Evolutionary conservation across 2,888 invertebrate genomes (phyloP), one percentile per base, ranked within the genome.

Genomic region (Lepidonotus clava): DNA sequence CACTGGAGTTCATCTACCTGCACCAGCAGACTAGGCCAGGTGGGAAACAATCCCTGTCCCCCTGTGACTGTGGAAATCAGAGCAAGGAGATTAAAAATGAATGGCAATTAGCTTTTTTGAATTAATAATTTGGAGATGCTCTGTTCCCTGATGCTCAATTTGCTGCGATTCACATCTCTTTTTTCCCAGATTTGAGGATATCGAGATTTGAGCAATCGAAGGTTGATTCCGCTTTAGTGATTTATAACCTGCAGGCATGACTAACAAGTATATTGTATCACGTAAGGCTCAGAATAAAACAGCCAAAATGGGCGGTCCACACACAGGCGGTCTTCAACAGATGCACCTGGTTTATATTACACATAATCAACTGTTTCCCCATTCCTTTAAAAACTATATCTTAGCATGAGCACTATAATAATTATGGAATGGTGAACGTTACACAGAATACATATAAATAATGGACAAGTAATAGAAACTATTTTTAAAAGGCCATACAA

Each of bases 41-140:
- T 46, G 46, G 8, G 8, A 46, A 46, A 46, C 46, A 46, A 46
- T 18, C n/a, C n/a, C n/a, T 18, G 46, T 46, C 46, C 46, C 46
- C 46, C 46, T 46, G 46, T 18, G 18, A 8, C 46, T 18, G 56
- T 11, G n/a, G 56, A 24, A 56, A 56, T n/a, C 56, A n/a, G 36
- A 38, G 36, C 34, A 36, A 38, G 38, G 36, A 24, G 71, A 71
- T 71, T 71, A 71, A 71, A 34, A 34, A 71, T 71, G 71, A 71
- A 71, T 71, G 71, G 71, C 71, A 71, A 71, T 71, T 71, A 71
- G 71, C 21, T 71, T 71, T 71, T 71, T 71, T 71, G 71, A 71
- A 71, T 71, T 71, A 71, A 71, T 71, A 71, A 71, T 71, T 71
- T 71, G 71, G 71, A 71, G 71, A 71, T 71, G 71, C 71, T 71